Evolutionary conservation across 2,113 vertebrate genomes (phyloP).

Genomic region (Ivindomyrus marchei): DNA sequence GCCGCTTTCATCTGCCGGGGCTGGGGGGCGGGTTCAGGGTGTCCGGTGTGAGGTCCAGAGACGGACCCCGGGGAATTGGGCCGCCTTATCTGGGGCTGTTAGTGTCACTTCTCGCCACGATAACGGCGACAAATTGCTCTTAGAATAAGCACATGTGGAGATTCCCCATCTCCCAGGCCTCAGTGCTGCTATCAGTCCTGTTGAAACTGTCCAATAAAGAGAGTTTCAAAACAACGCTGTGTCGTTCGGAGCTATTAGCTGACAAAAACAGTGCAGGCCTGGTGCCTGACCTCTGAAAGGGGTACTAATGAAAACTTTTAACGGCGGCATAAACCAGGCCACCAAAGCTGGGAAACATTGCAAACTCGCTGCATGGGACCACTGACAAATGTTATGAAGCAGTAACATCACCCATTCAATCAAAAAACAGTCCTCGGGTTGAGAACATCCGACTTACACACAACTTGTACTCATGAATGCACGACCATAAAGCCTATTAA

Average conservation of each 20-base stretch:
- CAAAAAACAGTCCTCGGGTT: neutral
- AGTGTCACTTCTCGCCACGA: slow-evolving; percentile 18
- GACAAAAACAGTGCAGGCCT: slow-evolving; percentile 1
- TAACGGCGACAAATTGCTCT: slow-evolving; percentile 19
- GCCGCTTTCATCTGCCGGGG: slow-evolving; percentile 2
- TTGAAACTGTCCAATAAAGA: slow-evolving; percentile 19
- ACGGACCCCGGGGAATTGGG: neutral
- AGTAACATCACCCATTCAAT: neutral
- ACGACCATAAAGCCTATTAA: neutral
- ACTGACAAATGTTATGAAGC: neutral
- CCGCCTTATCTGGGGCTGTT: slow-evolving; percentile 12
- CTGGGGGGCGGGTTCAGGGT: neutral
- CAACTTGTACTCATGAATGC: neutral
- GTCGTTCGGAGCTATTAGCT: neutral
- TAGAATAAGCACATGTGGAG: slow-evolving; percentile 15
- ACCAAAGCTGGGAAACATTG: neutral
- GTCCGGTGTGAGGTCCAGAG: neutral
- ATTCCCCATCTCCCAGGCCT: neutral
- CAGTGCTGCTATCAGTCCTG: neutral
- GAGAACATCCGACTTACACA: neutral
- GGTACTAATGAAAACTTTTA: neutral
- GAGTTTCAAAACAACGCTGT: neutral
- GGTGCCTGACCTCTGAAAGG: slow-evolving; percentile 1
- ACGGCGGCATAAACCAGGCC: neutral
- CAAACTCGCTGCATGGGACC: neutral